A percentile compares a stretch with the other conserved stretches of the same genome.
Evolutionary conservation across 2,113 vertebrate species (phyloP).

Genomic region (Bucco capensis): DNA sequence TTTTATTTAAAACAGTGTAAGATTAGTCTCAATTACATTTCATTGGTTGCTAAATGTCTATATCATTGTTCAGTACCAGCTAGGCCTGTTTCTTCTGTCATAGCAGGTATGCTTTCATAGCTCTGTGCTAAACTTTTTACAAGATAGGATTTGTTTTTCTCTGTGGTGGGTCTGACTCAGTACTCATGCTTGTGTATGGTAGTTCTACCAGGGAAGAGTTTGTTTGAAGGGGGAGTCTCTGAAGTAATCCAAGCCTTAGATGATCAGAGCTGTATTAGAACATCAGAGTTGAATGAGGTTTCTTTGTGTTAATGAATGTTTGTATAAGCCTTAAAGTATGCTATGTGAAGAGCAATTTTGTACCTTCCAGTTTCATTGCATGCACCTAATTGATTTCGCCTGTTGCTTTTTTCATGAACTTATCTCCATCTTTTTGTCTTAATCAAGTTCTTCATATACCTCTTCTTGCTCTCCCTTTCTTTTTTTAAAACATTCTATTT

Average conservation of each 20-base stretch:
- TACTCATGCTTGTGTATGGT: not conserved
- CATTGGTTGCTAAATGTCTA: not conserved
- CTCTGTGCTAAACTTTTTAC: not conserved
- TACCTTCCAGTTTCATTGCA: not conserved
- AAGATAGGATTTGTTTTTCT: not conserved
- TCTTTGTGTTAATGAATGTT: not conserved
- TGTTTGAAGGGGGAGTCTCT: not conserved
- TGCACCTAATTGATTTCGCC: not conserved
- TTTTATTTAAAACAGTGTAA: not conserved
- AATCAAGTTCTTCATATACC: not conserved
- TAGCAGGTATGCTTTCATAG: not conserved
- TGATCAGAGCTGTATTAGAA: not conserved
- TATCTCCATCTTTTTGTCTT: not conserved
- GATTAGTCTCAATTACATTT: not conserved
- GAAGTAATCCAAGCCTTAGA: not conserved
- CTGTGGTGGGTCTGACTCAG: not conserved
- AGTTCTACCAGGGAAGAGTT: not conserved
- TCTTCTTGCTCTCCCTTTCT: not conserved
- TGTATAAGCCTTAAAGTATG: not conserved
- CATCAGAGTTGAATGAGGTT: not conserved
- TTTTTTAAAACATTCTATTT: not conserved
- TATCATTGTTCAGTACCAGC: not conserved
- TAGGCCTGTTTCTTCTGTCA: not conserved
- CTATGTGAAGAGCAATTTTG: not conserved
- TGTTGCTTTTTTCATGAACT: not conserved